Evolutionary conservation across 1,140 invertebrate species (phyloP).

Genomic region (Drosophila simulans): DNA sequence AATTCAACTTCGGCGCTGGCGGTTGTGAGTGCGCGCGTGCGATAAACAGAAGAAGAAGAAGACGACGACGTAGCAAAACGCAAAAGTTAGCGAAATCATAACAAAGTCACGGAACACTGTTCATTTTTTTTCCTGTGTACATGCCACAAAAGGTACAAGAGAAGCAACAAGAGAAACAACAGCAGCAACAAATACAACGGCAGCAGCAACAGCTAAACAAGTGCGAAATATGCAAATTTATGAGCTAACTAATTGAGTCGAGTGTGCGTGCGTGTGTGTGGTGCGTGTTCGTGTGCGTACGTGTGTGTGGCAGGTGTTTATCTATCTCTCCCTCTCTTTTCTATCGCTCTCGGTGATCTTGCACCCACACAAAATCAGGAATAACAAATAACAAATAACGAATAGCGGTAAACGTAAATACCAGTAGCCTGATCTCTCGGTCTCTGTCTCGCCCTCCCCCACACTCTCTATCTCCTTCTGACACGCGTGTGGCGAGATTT

Average conservation of each 20-base stretch:
- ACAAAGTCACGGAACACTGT: conserved; percentile 49
- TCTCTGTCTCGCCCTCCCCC: conserved; percentile 10
- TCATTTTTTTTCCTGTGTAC: conserved; percentile 53
- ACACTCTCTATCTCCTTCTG: conserved; percentile 2
- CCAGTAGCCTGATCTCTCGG: conserved; percentile 18
- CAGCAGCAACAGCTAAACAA: conserved; percentile 1
- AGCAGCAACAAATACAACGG: conserved; percentile 28
- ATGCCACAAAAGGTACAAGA: conserved; percentile 54
- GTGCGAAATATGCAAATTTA: conserved; percentile 80
- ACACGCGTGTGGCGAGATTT: conserved; percentile 46
- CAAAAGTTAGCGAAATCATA: conserved; percentile 16
- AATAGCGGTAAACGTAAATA: conserved; percentile 28
- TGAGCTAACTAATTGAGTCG: conserved; percentile 80
- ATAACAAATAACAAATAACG: conserved; percentile 9
- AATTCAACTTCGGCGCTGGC: conserved; percentile 74
- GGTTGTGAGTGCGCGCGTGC: conserved; percentile 75
- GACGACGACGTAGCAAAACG: conserved; percentile 8
- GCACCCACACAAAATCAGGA: conserved; percentile 22
- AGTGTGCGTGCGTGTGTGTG: conserved; percentile 32
- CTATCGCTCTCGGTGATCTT: conserved; percentile 18
- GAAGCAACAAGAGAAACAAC: conserved; percentile 28
- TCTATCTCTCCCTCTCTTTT: conserved; percentile 19
- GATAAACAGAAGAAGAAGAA: conserved; percentile 23
- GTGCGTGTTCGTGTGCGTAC: conserved; percentile 26
- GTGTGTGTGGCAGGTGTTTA: conserved; percentile 64